Base-by-base conservation (phyloP, 2,797 vertebrate species). In the Lagothrix lagotricha region DNA sequence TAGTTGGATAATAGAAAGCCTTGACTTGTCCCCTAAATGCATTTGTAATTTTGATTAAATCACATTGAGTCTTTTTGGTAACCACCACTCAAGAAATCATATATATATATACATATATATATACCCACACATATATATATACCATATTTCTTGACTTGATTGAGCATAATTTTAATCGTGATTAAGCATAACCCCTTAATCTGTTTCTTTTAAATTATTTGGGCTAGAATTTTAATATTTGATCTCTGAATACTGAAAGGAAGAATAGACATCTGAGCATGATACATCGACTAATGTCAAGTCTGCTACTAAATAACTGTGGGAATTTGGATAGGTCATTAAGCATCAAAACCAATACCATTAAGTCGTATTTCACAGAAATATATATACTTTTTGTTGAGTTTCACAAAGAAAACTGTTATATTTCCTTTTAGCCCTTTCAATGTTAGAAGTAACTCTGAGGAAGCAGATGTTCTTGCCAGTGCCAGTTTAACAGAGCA, bases 361-460 rank as follows among this genome's bases (percentile, higher is more conserved):
- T 7, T 41, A 58, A 57, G 46, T 79, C 19, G 46, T 70, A 83
- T 92, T 88, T 96, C 73, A 72, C 58, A 85, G 76, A 93, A 90
- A 96, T 61, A 7, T 20, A 33, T 76, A 6, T 64, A n/a, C 5
- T 28, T 93, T 94, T 52, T 46, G 41, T n/a, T 90, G 64, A 17
- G 36, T 84, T 96, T 90, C 5, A 9, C 67, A 85, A 89, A 89
- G 54, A 48, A 89, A 87, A 81, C 6, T 58, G 72, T 79, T 87
- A 48, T 70, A 81, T 88, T 93, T 93, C 44, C 90, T 93, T 57
- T 86, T 93, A 81, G 54, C 11, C 30, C 94, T 95, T 92, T 92
- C 54, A 94, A 57, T 80, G 58, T 86, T 48, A n/a, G 67, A 50
- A 64, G 89, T 58, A 83, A 84, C 87, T 76, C 39, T 41, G 61